Conservation (phyloP, 2,797 vertebrate species). For the Adrianichthys oophorus region DNA sequence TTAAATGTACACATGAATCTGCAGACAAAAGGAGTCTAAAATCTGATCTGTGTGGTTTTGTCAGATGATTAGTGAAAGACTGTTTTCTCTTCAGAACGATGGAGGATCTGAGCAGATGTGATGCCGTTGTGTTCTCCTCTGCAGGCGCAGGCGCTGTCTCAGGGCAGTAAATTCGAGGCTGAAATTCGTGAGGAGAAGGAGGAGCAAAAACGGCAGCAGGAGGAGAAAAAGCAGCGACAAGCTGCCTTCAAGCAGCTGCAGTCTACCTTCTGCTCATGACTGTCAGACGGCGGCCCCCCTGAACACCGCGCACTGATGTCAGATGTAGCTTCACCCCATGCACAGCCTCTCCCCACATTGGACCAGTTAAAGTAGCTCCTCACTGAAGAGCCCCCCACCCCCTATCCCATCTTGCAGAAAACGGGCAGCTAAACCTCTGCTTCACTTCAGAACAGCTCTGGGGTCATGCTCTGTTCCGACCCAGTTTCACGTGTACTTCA, state of each 20-base stretch:
- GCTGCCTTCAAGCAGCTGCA: conserved; percentile 92
- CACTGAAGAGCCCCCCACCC: no score
- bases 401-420: no score
- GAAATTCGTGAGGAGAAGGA: conserved; percentile 94
- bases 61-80: no score
- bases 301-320: no score
- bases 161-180: conserved; percentile 90
- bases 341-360: neutral
- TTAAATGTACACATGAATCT: no score
- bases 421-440: neutral
- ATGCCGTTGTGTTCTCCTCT: conserved; percentile 20
- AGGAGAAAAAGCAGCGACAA: conserved; percentile 84
- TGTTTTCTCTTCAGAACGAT: no score
- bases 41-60: no score
- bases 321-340: no score
- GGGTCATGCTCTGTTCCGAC: no score
- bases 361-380: neutral
- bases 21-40: no score
- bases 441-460: conserved; percentile 10
- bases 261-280: conserved; percentile 83
- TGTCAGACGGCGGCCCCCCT: no score
- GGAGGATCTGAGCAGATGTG: neutral
- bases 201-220: conserved; percentile 85
- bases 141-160: conserved; percentile 87
- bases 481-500: no score